phyloP scores from a whole-genome alignment of 2,888 invertebrate species.

The Drosophila putrida region DNA sequence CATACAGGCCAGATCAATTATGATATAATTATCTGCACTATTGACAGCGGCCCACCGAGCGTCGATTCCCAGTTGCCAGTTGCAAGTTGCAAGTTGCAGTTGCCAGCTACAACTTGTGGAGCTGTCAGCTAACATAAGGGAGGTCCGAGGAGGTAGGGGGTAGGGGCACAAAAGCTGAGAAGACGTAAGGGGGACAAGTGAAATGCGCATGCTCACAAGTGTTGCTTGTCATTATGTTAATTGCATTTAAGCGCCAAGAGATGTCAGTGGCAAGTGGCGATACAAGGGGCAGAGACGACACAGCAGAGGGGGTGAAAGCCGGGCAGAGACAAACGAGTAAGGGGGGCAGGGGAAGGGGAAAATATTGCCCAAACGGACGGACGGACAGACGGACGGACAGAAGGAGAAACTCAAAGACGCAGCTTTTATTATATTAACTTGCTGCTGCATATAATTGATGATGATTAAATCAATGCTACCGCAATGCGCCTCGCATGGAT shows the following conservation, averaged over 20 bases:
- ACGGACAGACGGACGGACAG: constrained; percentile 9
- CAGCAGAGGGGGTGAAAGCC: not conserved
- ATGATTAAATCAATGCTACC: constrained; percentile 85
- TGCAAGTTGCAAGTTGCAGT: constrained; percentile 10
- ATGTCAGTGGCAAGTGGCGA: constrained; percentile 12
- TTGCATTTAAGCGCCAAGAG: constrained; percentile 80
- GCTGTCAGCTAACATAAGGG: not conserved
- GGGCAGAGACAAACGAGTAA: not conserved
- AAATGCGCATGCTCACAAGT: constrained; percentile 82
- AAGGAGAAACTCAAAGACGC: constrained; percentile 34
- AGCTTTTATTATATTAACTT: constrained; percentile 83
- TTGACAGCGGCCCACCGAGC: constrained; percentile 70
- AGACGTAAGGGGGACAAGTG: constrained; percentile 45
- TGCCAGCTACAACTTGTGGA: not conserved
- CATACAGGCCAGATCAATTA: constrained; percentile 67
- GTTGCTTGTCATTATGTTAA: constrained; percentile 82
- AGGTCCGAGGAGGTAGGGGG: not conserved
- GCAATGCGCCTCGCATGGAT: constrained; percentile 70
- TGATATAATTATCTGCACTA: constrained; percentile 77
- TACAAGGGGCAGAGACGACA: constrained; percentile 5
- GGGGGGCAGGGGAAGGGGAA: not conserved
- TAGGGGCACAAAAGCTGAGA: no score
- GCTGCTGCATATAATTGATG: constrained; percentile 84
- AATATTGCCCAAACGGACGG: constrained; percentile 19
- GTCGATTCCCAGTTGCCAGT: constrained; percentile 14